Base-by-base conservation (phyloP, 2,113 vertebrate genomes). In the Falco punctatus region DNA sequence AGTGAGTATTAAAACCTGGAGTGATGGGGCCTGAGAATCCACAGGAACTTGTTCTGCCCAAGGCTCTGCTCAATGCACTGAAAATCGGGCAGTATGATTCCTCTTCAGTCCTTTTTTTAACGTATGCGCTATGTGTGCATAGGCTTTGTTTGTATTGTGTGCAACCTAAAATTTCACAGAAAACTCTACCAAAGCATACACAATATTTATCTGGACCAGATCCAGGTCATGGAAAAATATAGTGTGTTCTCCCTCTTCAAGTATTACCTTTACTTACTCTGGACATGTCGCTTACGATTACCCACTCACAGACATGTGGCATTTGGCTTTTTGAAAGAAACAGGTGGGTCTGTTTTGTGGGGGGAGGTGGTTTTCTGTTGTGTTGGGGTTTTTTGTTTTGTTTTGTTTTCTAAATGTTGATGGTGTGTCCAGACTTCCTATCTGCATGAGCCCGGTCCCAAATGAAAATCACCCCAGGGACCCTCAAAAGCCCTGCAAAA, bases 51-150 rank as follows among this genome's bases (percentile, higher is more conserved):
- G 32, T 20, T 49, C 49, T 91, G 24, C 35, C 18, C 27, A 28
- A 65, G 70, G 30, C 10, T 19, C 42, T 72, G 28, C 33, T 49
- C 59, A 59, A 0, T 6, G 19, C 24, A 54, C n/a, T 2, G 4
- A 10, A 64, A 69, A 69, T 79, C 9, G 26, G 14, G 52, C 0
- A 1, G 15, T 17, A 62, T 44, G 49, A 57, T 28, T 78, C 70
- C 13, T 35, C 52, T 33, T 2, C 48, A 72, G 33, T 35, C 22
- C 16, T 27, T 32, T 32, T 90, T 70, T 78, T 58, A 71, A 54
- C 11, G 8, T 3, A 32, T 1, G 3, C 0, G 1, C 21, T 74
- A 2, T 6, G 13, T 48, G 11, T 74, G 35, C 48, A n/a, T 2
- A 46, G 30, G 26, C 26, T 79, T 95, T 67, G 51, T 64, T 64